Conservation (phyloP, 2,797 vertebrate genomes). For the Sebastes itinus region DNA sequence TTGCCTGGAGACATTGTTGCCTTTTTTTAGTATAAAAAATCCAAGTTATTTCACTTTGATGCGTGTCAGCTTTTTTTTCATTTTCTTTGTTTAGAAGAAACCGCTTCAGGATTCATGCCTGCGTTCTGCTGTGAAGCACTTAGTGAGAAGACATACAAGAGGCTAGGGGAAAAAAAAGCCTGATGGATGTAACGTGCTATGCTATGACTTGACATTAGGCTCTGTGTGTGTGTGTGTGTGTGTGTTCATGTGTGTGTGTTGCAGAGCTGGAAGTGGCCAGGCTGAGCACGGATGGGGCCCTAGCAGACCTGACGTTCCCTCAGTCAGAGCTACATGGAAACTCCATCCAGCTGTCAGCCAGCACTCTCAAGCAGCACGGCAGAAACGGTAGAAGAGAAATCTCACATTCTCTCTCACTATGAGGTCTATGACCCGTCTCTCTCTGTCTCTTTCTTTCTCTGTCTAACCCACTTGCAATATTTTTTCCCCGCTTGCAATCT, state of each 20-base stretch:
- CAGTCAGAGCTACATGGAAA: conserved; percentile 91
- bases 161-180: conserved; percentile 45
- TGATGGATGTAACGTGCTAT: conserved; percentile 51
- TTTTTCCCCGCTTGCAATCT: neutral
- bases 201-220: conserved; percentile 47
- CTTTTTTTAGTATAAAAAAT: conserved; percentile 44
- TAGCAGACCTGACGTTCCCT: conserved; percentile 94
- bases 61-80: conserved; percentile 20
- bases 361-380: conserved; percentile 96
- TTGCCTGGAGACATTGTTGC: conserved; percentile 66
- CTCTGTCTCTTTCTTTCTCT: neutral
- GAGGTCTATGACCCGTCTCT: neutral
- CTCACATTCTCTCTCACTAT: conserved; percentile 23
- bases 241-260: conserved; percentile 32
- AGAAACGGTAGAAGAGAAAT: conserved; percentile 88
- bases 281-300: conserved; percentile 94
- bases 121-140: conserved; percentile 49
- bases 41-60: conserved; percentile 51
- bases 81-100: conserved; percentile 43
- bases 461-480: conserved; percentile 1
- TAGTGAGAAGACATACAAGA: conserved; percentile 64
- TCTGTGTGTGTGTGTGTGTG: conserved; percentile 1
- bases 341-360: conserved; percentile 95
- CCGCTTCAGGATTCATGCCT: conserved; percentile 27
- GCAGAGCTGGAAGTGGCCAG: conserved; percentile 96